A percentile compares a stretch with the other conserved stretches of the same genome.
Conservation (phyloP, 2,113 vertebrate species). For the Rhagologus leucostigma region DNA sequence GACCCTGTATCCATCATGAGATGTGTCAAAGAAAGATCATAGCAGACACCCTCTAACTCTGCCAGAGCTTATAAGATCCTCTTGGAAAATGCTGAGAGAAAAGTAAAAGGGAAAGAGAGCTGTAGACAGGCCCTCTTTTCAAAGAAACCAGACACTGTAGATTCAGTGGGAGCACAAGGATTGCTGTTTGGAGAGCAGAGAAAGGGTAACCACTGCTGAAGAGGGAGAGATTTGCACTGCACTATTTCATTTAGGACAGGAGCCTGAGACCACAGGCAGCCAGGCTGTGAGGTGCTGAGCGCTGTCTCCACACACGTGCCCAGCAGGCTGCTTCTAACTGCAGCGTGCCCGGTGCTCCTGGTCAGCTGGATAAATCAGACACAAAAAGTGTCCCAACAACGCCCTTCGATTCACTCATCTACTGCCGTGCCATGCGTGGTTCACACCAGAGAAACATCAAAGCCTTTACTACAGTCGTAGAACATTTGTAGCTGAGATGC, state of each 20-base stretch:
- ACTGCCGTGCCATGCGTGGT: background rate
- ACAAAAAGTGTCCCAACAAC: background rate
- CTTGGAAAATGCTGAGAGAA: background rate
- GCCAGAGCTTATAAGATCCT: accelerated
- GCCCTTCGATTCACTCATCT: background rate
- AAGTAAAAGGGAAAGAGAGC: background rate
- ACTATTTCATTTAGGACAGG: background rate
- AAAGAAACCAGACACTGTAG: background rate
- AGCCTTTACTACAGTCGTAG: background rate
- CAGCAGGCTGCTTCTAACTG: background rate
- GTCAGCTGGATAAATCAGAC: background rate
- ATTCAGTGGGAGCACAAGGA: background rate
- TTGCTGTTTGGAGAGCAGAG: background rate
- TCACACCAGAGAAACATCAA: background rate
- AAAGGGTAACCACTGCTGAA: background rate
- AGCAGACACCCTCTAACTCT: background rate
- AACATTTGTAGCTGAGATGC: background rate
- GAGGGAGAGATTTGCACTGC: background rate
- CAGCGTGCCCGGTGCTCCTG: background rate
- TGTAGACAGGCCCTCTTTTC: background rate
- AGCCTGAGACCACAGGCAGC: background rate
- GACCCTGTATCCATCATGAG: background rate
- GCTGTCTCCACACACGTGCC: accelerated
- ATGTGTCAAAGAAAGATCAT: background rate
- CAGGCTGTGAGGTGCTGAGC: accelerated